These are phyloP conservation scores for Arrhamphus sclerolepis DNA, from an alignment of 2,797 vertebrate species.

Conservation along the genomic window DNA sequence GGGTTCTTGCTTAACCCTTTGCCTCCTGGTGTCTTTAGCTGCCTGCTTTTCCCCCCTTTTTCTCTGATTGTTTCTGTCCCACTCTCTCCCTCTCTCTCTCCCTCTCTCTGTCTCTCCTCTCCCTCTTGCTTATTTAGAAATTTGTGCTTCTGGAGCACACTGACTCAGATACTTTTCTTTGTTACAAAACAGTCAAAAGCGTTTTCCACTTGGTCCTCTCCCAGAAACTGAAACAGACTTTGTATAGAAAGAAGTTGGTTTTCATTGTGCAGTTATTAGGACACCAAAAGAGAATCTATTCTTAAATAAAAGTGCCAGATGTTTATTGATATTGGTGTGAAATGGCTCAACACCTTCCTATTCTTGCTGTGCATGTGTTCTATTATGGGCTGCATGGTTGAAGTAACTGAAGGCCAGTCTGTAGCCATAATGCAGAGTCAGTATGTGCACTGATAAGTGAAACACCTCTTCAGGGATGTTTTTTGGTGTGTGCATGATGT, in stretches of 20 bases:
- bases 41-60: slow-evolving; percentile 31
- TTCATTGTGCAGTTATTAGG: slow-evolving; percentile 1
- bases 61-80: slow-evolving; percentile 22
- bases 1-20: slow-evolving; percentile 98
- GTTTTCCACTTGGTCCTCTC: slow-evolving; percentile 10
- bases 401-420: neutral
- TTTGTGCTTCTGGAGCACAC: neutral
- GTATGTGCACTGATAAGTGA: neutral
- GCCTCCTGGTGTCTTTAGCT: slow-evolving; percentile 79
- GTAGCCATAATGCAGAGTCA: neutral
- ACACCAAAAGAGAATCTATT: slow-evolving; percentile 6
- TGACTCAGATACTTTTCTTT: slow-evolving; percentile 5
- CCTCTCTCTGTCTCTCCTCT: neutral
- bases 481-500: no score
- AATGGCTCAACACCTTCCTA: slow-evolving; percentile 17
- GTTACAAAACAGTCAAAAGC: slow-evolving; percentile 21
- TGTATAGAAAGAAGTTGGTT: slow-evolving; percentile 16
- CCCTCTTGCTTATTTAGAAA: slow-evolving; percentile 17
- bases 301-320: slow-evolving; percentile 1
- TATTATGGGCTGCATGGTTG: slow-evolving; percentile 6
- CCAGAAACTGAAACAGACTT: slow-evolving; percentile 22
- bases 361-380: neutral
- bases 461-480: neutral
- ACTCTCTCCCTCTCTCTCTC: neutral
- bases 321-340: slow-evolving; percentile 1